Conservation (phyloP, 2,888 invertebrate species). For the Stenoptilia bipunctidactyla region DNA sequence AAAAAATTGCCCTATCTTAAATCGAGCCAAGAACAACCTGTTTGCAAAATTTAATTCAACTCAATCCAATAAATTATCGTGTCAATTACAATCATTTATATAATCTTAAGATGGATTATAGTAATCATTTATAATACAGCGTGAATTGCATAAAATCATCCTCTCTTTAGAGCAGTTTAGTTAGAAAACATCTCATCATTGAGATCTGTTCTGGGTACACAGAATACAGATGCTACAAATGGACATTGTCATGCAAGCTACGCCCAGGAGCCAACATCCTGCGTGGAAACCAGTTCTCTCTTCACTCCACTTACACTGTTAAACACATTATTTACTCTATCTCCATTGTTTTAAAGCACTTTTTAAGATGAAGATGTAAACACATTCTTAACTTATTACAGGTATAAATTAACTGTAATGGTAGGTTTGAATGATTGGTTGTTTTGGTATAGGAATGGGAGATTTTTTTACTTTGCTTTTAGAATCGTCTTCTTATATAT, state of each 20-base stretch:
- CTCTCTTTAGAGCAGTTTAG: no score
- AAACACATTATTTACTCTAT: slow-evolving; percentile 34
- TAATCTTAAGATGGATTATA: no score
- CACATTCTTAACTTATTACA: slow-evolving; percentile 44
- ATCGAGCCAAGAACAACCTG: no score
- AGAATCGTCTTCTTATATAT: no score
- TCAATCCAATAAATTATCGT: no score
- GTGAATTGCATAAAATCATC: no score
- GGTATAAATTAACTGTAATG: slow-evolving; percentile 27
- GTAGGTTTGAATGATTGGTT: background rate
- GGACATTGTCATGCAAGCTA: background rate
- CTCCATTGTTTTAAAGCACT: slow-evolving; percentile 24
- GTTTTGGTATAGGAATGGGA: background rate
- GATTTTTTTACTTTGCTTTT: background rate
- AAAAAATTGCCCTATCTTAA: no score
- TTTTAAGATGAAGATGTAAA: slow-evolving; percentile 20
- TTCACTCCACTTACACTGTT: slow-evolving; percentile 29
- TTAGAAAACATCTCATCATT: no score
- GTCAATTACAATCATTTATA: no score
- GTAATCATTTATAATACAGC: no score
- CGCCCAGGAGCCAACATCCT: slow-evolving; percentile 3
- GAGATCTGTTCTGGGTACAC: no score
- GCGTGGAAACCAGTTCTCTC: slow-evolving; percentile 3
- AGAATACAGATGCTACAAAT: background rate
- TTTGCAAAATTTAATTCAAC: no score